Evolutionary conservation across 2,113 vertebrate genomes (phyloP), one percentile per base, ranked within the genome.

Genomic region (Riparia riparia): DNA sequence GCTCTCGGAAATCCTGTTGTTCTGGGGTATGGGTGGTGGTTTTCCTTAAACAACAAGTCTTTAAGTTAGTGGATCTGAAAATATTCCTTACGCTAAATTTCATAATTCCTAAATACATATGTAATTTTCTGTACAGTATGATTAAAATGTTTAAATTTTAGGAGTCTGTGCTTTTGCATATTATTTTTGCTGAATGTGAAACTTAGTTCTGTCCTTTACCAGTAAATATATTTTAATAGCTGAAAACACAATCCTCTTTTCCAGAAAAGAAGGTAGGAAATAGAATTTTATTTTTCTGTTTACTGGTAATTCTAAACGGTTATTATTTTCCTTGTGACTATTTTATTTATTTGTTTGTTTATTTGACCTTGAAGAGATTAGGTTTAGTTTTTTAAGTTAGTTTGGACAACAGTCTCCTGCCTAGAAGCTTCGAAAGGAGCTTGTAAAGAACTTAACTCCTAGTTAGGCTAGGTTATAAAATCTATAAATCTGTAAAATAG

Each of bases 201-300:
- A 24, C 21, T 71, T 78, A 61, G 29, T 57, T 86, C 7, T 82
- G 89, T 24, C 76, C 3, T 47, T 58, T 50, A n/a, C n/a, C n/a
- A n/a, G n/a, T n/a, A n/a, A n/a, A n/a, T n/a, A n/a, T n/a, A n/a
- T 95, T 86, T 60, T 41, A 85, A 87, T 96, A 99, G 99, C 98
- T 98, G 98, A 98, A 97, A 94, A 96, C 98, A 13, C 94, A 98
- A 22, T 92, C 96, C 2, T 83, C 86, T 57, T 70, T 94, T 64
- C 95, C 96, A 8, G 98, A 97, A 93, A 96, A 97, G 11, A 72
- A 98, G 98, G 99, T 99, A 98, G 98, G 98, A 93, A 91, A n/a
- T 32, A 31, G 5, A 17, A 72, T 49, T 54, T 63, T 68, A 4
- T 95, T 41, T 42, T 77, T 76, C 44, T 81, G 11, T 71, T 83